A percentile compares a stretch with the other conserved stretches of the same genome.
phyloP scores from a whole-genome alignment of 2,888 invertebrate species.

The Myathropa florea region DNA sequence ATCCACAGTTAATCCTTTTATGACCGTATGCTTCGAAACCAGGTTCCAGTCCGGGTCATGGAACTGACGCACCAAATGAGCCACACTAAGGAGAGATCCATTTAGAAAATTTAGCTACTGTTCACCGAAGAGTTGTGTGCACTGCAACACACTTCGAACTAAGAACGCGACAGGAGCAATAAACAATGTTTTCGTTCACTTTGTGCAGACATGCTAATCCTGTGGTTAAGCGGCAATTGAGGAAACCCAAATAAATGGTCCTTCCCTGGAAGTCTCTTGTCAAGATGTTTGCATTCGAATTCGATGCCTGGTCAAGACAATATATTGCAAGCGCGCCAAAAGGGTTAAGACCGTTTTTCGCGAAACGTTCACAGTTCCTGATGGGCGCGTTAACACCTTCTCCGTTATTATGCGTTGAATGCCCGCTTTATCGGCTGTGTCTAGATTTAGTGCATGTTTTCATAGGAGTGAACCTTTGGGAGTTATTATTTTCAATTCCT shows the following conservation, averaged over 20 bases:
- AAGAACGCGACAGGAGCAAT: conserved; percentile 37
- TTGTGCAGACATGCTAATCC: conserved; percentile 78
- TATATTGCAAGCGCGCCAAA: conserved; percentile 51
- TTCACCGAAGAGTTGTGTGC: conserved; percentile 52
- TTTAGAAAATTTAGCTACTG: conserved; percentile 68
- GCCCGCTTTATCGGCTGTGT: not conserved
- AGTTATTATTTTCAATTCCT: conserved; percentile 60
- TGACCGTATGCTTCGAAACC: conserved; percentile 26
- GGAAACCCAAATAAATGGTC: conserved; percentile 76
- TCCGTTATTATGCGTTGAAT: not conserved
- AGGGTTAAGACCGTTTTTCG: conserved; percentile 53
- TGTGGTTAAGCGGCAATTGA: conserved; percentile 79
- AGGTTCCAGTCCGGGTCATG: not conserved
- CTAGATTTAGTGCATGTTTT: conserved; percentile 38
- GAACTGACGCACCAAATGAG: not conserved
- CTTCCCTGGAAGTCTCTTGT: conserved; percentile 30
- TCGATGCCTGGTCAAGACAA: conserved; percentile 4
- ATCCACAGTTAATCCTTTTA: conserved; percentile 59
- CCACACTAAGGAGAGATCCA: conserved; percentile 56
- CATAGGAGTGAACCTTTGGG: conserved; percentile 63
- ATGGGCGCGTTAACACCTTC: not conserved
- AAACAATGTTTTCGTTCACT: conserved; percentile 48
- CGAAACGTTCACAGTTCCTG: not conserved
- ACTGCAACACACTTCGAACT: conserved; percentile 36
- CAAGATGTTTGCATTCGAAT: not conserved